phyloP scores from a whole-genome alignment of 92 coral and sea anemone species.

The Porites divaricata region DNA sequence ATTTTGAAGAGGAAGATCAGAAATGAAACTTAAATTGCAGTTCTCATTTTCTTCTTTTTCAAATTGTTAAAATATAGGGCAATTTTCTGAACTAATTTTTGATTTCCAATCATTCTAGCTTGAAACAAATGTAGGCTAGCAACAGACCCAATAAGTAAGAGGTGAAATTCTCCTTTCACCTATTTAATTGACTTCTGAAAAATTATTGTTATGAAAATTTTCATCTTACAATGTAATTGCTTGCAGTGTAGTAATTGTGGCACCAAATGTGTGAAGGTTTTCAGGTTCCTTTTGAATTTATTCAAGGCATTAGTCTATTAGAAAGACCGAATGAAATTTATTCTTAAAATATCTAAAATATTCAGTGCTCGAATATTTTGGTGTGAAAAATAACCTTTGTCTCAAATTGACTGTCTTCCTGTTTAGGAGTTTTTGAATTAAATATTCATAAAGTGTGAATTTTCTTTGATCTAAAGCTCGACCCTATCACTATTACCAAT shows the following conservation, averaged over 20 bases:
- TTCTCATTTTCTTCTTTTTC: background rate
- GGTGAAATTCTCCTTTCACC: constrained; percentile 9
- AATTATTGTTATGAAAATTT: constrained; percentile 48
- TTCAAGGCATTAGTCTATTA: constrained; percentile 24
- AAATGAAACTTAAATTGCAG: background rate
- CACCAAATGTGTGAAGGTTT: constrained; percentile 9
- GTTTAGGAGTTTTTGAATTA: constrained; percentile 32
- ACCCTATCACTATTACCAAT: constrained; percentile 4
- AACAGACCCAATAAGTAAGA: background rate
- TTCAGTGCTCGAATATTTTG: background rate
- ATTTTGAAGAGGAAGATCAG: constrained; percentile 19
- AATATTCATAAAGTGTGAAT: constrained; percentile 44
- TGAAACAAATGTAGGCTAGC: background rate
- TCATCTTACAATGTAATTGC: constrained; percentile 51
- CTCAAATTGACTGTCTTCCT: constrained; percentile 14
- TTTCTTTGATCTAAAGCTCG: constrained; percentile 12
- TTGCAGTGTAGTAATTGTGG: constrained; percentile 24
- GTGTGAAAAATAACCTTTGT: constrained; percentile 3
- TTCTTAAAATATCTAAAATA: constrained; percentile 12
- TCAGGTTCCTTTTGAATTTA: constrained; percentile 12
- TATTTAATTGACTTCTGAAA: constrained; percentile 46
- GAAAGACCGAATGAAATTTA: constrained; percentile 17
- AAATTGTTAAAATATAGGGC: background rate
- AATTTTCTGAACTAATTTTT: constrained; percentile 12
- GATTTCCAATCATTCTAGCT: background rate